A percentile compares a stretch with the other conserved stretches of the same genome.
phyloP scores from a whole-genome alignment of 2,888 invertebrate genomes.

The Melinaea marsaeus region DNA sequence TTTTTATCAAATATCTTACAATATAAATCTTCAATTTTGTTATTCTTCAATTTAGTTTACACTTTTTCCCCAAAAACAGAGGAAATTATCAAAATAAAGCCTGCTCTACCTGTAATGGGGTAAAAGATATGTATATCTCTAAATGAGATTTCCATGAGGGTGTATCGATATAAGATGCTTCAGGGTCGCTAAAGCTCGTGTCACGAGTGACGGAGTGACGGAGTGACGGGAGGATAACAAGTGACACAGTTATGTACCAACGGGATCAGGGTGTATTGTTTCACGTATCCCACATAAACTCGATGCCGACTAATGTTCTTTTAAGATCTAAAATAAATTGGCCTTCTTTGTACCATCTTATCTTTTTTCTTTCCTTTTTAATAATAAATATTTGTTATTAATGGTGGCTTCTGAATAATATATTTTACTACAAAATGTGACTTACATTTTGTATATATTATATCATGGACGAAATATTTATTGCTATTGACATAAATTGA shows the following conservation, averaged over 20 bases:
- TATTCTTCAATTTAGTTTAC: too few species aligned
- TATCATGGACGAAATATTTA: too few species aligned
- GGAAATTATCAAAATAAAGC: background rate
- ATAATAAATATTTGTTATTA: background rate
- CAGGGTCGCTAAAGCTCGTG: constrained; percentile 19
- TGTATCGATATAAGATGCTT: constrained; percentile 6
- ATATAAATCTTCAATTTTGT: too few species aligned
- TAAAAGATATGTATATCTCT: background rate
- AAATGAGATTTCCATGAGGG: constrained; percentile 9
- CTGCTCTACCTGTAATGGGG: background rate
- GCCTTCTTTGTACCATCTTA: background rate
- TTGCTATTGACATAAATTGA: too few species aligned
- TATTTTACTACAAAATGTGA: too few species aligned
- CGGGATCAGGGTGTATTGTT: constrained; percentile 34
- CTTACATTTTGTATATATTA: too few species aligned
- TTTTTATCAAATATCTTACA: too few species aligned
- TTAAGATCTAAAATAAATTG: constrained; percentile 6
- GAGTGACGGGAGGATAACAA: constrained; percentile 31
- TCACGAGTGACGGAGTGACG: constrained; percentile 9
- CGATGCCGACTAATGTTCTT: constrained; percentile 7
- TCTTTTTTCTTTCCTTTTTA: background rate
- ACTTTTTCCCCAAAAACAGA: too few species aligned
- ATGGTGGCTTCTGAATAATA: too few species aligned
- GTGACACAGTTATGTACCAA: constrained; percentile 29
- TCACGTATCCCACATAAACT: constrained; percentile 19